Conservation (phyloP, 2,888 invertebrate species). For the Hecatera dysodea region DNA sequence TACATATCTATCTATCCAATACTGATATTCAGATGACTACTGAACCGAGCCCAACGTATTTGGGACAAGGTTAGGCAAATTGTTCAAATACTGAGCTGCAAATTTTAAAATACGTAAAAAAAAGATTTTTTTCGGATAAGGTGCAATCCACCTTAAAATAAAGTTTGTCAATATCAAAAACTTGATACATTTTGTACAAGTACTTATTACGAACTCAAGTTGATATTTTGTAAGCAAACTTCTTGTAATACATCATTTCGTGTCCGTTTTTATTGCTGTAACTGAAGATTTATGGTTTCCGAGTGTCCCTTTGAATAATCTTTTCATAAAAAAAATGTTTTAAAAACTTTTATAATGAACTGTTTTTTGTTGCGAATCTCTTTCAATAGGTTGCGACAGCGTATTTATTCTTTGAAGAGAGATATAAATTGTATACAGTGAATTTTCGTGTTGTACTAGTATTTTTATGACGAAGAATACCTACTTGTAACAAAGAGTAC, state of each 20-base stretch:
- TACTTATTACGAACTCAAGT: slow-evolving; percentile 19
- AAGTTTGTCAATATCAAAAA: slow-evolving; percentile 41
- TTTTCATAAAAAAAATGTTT: slow-evolving; percentile 66
- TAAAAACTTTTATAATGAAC: slow-evolving; percentile 67
- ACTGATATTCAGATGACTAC: too few relatives aligned
- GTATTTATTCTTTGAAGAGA: slow-evolving; percentile 35
- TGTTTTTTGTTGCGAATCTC: slow-evolving; percentile 52
- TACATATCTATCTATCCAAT: too few relatives aligned
- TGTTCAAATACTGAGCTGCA: too few relatives aligned
- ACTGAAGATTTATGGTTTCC: slow-evolving; percentile 59
- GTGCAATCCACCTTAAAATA: neutral
- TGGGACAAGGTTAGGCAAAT: too few relatives aligned
- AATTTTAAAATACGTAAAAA: neutral
- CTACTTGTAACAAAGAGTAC: slow-evolving; percentile 1
- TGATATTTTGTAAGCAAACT: slow-evolving; percentile 54
- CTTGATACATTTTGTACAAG: slow-evolving; percentile 24
- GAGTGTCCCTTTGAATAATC: slow-evolving; percentile 64
- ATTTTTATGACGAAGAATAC: neutral
- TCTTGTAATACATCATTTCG: slow-evolving; percentile 59
- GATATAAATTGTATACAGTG: slow-evolving; percentile 35
- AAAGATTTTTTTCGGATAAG: neutral
- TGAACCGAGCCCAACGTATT: too few relatives aligned
- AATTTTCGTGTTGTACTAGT: slow-evolving; percentile 10
- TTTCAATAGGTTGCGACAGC: slow-evolving; percentile 41
- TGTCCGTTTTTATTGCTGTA: slow-evolving; percentile 60